Percentiles rank a stretch among this genome's conserved stretches.
Conservation (phyloP, 2,113 vertebrate species). For the Prolemur simus region DNA sequence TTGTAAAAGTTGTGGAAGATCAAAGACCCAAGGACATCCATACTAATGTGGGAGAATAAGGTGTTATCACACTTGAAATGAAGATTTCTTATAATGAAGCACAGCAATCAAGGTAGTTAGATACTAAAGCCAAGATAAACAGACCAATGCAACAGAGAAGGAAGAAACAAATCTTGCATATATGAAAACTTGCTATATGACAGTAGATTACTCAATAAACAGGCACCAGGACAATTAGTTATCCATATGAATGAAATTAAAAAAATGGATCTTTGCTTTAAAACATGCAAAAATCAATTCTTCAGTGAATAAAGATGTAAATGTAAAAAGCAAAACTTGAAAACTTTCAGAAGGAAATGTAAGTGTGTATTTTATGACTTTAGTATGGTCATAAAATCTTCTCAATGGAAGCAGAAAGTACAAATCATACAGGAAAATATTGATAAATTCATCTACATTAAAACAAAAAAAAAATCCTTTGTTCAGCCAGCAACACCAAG, state of each 20-base stretch:
- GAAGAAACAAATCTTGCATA: neutral
- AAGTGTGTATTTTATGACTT: neutral
- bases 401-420: neutral
- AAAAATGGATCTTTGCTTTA: neutral
- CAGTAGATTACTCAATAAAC: neutral
- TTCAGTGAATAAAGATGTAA: neutral
- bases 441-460: neutral
- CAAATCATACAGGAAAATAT: neutral
- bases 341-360: neutral
- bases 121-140: neutral
- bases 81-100: neutral
- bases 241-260: neutral
- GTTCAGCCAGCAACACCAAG: neutral
- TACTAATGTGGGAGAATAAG: neutral
- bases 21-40: neutral
- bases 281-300: neutral
- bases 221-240: neutral
- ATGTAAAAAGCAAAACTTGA: neutral
- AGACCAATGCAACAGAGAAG: neutral
- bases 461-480: neutral
- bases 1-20: neutral
- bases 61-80: neutral
- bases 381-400: neutral
- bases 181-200: neutral
- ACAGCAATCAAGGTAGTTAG: neutral